phyloP scores from a whole-genome alignment of 2,113 vertebrate genomes.

The Nycticryphes semicollaris region DNA sequence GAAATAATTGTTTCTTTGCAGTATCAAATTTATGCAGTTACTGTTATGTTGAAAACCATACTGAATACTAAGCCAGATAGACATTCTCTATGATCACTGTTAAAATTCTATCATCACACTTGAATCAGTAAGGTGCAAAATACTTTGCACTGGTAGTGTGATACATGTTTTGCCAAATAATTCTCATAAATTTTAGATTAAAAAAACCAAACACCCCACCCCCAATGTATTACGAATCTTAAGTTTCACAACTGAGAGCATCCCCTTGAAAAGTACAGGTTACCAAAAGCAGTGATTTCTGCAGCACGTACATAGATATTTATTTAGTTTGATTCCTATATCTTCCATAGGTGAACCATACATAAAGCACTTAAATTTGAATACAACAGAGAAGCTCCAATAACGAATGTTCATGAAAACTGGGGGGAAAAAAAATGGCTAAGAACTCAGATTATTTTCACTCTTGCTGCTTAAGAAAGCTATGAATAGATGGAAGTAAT shows the following conservation, averaged over 20 bases:
- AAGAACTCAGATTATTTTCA: not conserved
- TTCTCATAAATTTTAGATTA: not conserved
- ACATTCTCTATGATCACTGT: not conserved
- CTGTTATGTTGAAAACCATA: not conserved
- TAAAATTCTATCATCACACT: not conserved
- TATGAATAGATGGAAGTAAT: not conserved
- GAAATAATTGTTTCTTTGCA: not conserved
- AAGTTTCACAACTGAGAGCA: not conserved
- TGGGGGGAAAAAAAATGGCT: not conserved
- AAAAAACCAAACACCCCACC: no score
- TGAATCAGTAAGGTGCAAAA: not conserved
- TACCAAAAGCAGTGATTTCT: not conserved
- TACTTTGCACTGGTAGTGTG: not conserved
- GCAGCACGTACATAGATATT: not conserved
- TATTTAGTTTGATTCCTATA: not conserved
- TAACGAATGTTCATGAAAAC: not conserved
- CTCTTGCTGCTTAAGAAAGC: not conserved
- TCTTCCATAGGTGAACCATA: not conserved
- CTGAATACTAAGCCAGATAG: not conserved
- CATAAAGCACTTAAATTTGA: not conserved
- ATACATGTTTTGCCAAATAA: not conserved
- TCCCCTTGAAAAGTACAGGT: not conserved
- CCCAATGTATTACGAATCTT: not conserved
- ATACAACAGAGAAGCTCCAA: not conserved
- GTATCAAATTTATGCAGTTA: not conserved